Conservation (phyloP, 2,888 invertebrate genomes). For the Allolobophora icterica region DNA sequence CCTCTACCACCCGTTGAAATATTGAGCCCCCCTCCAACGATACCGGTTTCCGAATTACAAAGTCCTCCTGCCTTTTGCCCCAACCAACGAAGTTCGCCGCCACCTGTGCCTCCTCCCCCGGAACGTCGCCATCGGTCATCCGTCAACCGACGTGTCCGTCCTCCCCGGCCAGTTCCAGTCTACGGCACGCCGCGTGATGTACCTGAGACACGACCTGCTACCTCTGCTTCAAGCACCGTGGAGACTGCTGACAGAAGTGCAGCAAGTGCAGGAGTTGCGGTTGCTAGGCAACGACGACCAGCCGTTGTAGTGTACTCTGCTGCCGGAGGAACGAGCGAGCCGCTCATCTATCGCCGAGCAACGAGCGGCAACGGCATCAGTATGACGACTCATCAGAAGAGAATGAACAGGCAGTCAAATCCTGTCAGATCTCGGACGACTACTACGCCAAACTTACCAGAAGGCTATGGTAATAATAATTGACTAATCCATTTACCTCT, state of each 20-base stretch:
- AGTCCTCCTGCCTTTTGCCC: neutral
- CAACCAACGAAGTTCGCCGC: neutral
- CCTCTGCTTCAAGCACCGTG: neutral
- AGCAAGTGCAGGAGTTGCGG: neutral
- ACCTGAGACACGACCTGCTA: neutral
- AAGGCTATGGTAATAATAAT: slow-evolving; percentile 7
- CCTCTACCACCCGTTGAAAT: neutral
- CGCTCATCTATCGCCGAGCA: neutral
- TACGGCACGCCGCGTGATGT: neutral
- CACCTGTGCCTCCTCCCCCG: neutral
- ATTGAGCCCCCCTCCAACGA: neutral
- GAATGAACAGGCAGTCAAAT: neutral
- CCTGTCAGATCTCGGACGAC: neutral
- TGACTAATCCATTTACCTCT: too few relatives aligned
- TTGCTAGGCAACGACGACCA: neutral
- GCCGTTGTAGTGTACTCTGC: neutral
- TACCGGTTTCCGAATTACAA: neutral
- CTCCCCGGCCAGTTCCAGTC: neutral
- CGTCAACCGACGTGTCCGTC: neutral
- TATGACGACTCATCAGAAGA: neutral
- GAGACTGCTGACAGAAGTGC: neutral
- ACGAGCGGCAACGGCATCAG: neutral
- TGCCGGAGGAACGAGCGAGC: neutral
- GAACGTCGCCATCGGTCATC: neutral
- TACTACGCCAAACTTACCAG: neutral